Percentiles rank a stretch among this genome's conserved stretches.
These are phyloP conservation scores for Athripsodes cinereus DNA, from an alignment of 2,888 invertebrate genomes.

Conservation along the genomic window DNA sequence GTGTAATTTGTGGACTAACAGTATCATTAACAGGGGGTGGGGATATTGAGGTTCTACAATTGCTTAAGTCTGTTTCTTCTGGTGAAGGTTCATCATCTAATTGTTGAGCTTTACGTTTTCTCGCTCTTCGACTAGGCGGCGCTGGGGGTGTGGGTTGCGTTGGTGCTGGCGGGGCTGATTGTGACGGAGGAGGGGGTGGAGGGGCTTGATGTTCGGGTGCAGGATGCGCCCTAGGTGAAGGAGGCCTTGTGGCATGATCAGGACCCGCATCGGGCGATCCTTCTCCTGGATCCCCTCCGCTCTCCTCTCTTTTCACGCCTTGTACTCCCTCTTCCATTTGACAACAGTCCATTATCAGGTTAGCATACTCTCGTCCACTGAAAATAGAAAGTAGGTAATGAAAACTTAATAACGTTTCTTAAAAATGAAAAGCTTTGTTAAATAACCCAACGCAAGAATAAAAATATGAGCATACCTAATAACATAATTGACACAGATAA, in stretches of 20 bases:
- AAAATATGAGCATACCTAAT: slow-evolving; percentile 63
- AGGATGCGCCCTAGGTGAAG: slow-evolving; percentile 33
- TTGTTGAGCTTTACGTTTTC: slow-evolving; percentile 48
- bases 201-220: slow-evolving; percentile 26
- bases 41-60: slow-evolving; percentile 37
- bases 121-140: slow-evolving; percentile 35
- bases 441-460: neutral
- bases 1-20: slow-evolving; percentile 41
- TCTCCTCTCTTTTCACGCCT: slow-evolving; percentile 79
- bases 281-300: slow-evolving; percentile 76
- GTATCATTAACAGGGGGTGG: slow-evolving; percentile 35
- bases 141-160: slow-evolving; percentile 25
- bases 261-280: slow-evolving; percentile 83
- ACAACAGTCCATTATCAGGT: slow-evolving; percentile 90
- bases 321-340: slow-evolving; percentile 80
- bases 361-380: slow-evolving; percentile 83
- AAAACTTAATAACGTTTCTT: neutral
- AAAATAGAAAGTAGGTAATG: too few species aligned
- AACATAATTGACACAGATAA: slow-evolving; percentile 95
- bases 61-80: slow-evolving; percentile 43
- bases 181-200: slow-evolving; percentile 39
- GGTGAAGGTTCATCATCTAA: slow-evolving; percentile 44
- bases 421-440: neutral
- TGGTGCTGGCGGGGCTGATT: slow-evolving; percentile 38
- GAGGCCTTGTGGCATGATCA: slow-evolving; percentile 37